phyloP scores from a whole-genome alignment of 2,113 vertebrate genomes.

The Amphiprion ocellaris region DNA sequence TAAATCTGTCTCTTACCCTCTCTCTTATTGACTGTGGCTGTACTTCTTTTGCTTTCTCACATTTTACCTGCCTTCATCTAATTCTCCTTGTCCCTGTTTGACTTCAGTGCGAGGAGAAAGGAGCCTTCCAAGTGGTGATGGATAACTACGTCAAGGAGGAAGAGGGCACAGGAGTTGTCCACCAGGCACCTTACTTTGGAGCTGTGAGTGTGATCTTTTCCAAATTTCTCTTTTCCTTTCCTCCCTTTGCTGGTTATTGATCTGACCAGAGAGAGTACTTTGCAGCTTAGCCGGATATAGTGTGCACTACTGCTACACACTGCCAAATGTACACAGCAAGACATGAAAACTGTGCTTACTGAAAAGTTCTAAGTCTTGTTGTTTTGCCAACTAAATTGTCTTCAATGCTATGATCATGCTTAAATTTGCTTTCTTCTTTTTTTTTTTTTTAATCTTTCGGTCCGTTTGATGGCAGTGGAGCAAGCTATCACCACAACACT shows the following conservation, averaged over 20 bases:
- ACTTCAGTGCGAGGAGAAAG: constrained; percentile 86
- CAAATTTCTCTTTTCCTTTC: neutral
- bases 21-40: constrained; percentile 18
- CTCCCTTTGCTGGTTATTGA: neutral
- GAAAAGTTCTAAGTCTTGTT: too few species aligned
- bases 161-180: constrained; percentile 96
- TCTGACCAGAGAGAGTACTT: neutral
- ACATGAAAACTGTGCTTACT: too few species aligned
- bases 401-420: too few species aligned
- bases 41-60: constrained; percentile 10
- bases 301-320: neutral
- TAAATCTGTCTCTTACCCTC: constrained; percentile 8
- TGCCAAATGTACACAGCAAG: neutral
- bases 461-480: too few species aligned
- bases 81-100: constrained; percentile 7
- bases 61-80: neutral
- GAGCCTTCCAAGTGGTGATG: constrained; percentile 91
- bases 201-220: constrained; percentile 88
- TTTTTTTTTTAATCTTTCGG: too few species aligned
- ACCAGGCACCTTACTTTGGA: constrained; percentile 98
- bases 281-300: neutral
- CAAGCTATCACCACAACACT: too few species aligned
- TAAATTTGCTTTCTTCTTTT: too few species aligned
- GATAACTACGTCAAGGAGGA: constrained; percentile 96
- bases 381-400: too few species aligned